Evolutionary conservation across 2,888 invertebrate species (phyloP), one percentile per base, ranked within the genome.

Genomic region (Fabriciana adippe): DNA sequence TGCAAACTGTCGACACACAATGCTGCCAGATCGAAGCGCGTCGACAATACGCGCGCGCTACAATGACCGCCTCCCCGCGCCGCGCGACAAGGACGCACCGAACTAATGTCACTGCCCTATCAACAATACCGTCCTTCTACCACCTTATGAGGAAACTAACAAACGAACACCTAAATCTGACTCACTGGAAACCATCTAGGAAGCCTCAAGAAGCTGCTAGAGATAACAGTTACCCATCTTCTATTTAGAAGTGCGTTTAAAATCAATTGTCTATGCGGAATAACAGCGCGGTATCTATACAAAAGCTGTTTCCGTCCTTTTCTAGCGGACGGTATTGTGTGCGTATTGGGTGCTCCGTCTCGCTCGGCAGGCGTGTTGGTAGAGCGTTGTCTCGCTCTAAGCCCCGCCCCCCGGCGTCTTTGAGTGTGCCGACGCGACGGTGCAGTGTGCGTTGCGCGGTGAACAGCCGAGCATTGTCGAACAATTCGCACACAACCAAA

Each of bases 41-140:
- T 85, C 89, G 88, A 92, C 92, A 92, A 92, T 92, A 90, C 91
- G 91, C 90, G 91, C 91, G 90, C 89, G 89, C 89, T 89, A 92
- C 92, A 92, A 92, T 91, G 87, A 87, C 87, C 86, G 82, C 86
- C 70, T 31, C 53, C 87, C 86, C 85, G 86, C 90, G 84, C 89
- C 85, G 78, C 83, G 76, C 85, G 92, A 92, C 89, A 92, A 87
- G 91, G 92, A 92, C 90, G 89, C 90, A 89, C 88, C 87, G 86
- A 89, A 81, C 89, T 86, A 88, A 90, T 92, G 92, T 92, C 92
- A 92, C 89, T 92, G 92, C 90, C 91, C 92, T 90, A 85, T 81
- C 78, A 90, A 92, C 92, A 92, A 92, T 92, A 89, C 88, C 87
- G 79, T 86, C 87, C 86, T 88, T 84, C 83, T 77, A 78, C 76